A percentile compares a stretch with the other conserved stretches of the same genome.
Conservation (phyloP, 2,888 invertebrate genomes). For the Apodemia mormo region DNA sequence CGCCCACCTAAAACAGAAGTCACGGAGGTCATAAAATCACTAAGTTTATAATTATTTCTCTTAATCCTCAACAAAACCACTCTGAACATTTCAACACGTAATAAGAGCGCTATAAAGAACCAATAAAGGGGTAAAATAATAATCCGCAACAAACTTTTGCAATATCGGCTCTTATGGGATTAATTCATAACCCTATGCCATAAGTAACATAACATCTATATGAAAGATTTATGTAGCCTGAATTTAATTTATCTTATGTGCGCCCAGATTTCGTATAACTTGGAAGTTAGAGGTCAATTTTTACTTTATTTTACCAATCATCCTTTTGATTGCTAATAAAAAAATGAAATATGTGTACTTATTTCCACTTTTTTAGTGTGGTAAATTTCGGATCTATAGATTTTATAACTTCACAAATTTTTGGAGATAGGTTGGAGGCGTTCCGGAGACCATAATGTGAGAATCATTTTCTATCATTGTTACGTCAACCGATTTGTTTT, state of each 20-base stretch:
- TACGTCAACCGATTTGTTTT: too few relatives aligned
- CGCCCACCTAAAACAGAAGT: constrained; percentile 15
- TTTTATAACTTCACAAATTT: too few relatives aligned
- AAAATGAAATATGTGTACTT: too few relatives aligned
- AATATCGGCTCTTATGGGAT: constrained; percentile 60
- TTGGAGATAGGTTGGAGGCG: too few relatives aligned
- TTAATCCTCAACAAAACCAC: constrained; percentile 38
- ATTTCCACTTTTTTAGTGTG: too few relatives aligned
- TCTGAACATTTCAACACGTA: constrained; percentile 36
- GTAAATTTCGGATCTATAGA: too few relatives aligned
- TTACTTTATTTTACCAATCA: too few relatives aligned
- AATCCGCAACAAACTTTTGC: constrained; percentile 50
- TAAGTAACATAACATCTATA: constrained; percentile 45
- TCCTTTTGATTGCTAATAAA: too few relatives aligned
- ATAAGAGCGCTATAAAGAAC: constrained; percentile 42
- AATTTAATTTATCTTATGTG: constrained; percentile 47
- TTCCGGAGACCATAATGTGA: too few relatives aligned
- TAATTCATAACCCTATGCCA: constrained; percentile 54
- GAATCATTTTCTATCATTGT: too few relatives aligned
- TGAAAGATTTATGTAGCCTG: constrained; percentile 52
- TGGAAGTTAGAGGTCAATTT: not conserved
- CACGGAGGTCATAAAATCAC: constrained; percentile 26
- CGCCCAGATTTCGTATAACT: constrained; percentile 33
- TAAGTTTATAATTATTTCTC: constrained; percentile 32
- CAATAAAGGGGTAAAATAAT: constrained; percentile 50